Evolutionary conservation across 1,140 invertebrate genomes (phyloP), one percentile per base, ranked within the genome.

Genomic region (Tetraneura akinire): DNA sequence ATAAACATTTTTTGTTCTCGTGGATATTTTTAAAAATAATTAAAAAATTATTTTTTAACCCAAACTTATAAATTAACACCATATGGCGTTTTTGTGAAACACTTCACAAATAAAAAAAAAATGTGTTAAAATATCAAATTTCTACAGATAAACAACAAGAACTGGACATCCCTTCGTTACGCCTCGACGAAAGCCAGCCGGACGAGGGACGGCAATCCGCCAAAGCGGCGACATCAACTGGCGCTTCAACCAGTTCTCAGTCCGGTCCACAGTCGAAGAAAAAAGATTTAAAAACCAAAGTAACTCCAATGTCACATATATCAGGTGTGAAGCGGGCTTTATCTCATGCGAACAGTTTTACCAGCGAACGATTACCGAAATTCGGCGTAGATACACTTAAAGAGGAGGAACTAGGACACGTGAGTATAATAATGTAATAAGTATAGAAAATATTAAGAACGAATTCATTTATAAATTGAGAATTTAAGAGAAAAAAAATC

Each of bases 101-200:
- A n/a, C n/a, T n/a, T n/a, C n/a, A n/a, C n/a, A n/a, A n/a, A n/a
- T n/a, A n/a, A n/a, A n/a, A n/a, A n/a, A n/a, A n/a, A n/a, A n/a
- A n/a, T n/a, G n/a, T n/a, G n/a, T n/a, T n/a, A n/a, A n/a, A n/a
- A n/a, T n/a, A n/a, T n/a, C n/a, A n/a, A n/a, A n/a, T n/a, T 37
- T 8, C 32, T 4, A 6, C 88, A 97, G 96, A 98, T 87, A 97
- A 98, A 87, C 95, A 97, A 87, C 96, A 98, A 87, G 96, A 98
- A 85, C 88, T 98, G 83, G 96, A 98, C 86, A 86, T 98, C 82
- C 95, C 96, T 45, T 93, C 92, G 26, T 86, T 96, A 82, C 90
- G 92, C 83, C 90, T 92, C 81, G 94, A 94, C 84, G 94, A 94
- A 8, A 55, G 18, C 37, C 73, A 76, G 26, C 71, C 37, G 37